Base-by-base conservation (phyloP, 30 jellyfish, hydroid and myxozoan genomes). In the Sanderia malayensis region DNA sequence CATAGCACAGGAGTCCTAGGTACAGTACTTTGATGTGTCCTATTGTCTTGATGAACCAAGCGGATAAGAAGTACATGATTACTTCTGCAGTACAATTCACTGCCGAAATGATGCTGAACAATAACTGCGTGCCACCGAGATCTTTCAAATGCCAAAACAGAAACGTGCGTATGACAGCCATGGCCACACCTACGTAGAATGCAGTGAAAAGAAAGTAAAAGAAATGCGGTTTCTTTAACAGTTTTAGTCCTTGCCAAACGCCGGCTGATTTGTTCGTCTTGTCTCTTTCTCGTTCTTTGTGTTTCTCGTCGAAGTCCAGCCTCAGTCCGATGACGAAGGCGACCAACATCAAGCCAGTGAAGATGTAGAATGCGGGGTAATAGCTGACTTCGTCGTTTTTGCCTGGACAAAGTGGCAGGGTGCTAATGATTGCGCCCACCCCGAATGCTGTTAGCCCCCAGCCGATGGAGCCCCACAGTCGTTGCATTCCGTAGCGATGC, bases 391-490 rank as follows among this genome's bases (percentile, higher is more conserved):
- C 97, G 58, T 81, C 79, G 71, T 89, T 89, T 37, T 49, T 81
- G 18, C 97, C 97, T 6, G 97, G 97, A 28, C 97, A 89, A 0
- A 89, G 70, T 0, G 97, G 95, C 20, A 89, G 73, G 64, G 76
- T 41, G 21, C 95, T 83, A 10, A 89, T 65, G 47, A 82, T 65
- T 2, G 97, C 93, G 11, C 97, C 97, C 17, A 89, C 97, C 3
- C 95, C 95, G 74, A 89, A 89, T 18, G 97, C 81, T 1, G 93
- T 81, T 4, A 79, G 20, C 20, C 97, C 97, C 95, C 95, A 89
- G 13, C 97, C 97, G 4, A 89, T 63, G 10, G 97, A 45, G 44
- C 97, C 97, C 97, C 97, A 89, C n/a, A 89, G 81, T 31, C 97
- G 53, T 47, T 89, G 97, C 85, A 74, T 74, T 2, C 97, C 97